These are phyloP conservation scores for Thaleichthys pacificus DNA, from an alignment of 2,797 vertebrate genomes.

Conservation along the genomic window DNA sequence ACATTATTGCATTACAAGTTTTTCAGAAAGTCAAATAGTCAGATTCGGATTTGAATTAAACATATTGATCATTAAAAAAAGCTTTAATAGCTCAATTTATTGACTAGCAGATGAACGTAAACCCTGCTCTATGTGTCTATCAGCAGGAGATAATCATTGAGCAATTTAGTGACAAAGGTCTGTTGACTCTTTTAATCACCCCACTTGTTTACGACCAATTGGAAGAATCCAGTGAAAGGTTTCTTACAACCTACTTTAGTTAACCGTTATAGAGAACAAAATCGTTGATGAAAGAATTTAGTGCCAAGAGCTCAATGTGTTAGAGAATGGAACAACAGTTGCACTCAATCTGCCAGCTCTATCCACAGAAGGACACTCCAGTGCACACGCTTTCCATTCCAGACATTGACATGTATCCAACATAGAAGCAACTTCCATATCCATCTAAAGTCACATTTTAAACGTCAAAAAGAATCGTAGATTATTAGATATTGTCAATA, in stretches of 20 bases:
- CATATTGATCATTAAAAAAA: neutral
- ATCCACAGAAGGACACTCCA: neutral
- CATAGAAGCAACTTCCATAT: neutral
- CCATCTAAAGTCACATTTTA: neutral
- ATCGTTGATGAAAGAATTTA: neutral
- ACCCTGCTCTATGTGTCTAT: neutral
- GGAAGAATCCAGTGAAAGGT: conserved; percentile 15
- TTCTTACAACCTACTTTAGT: conserved; percentile 17
- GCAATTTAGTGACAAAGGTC: conserved; percentile 9
- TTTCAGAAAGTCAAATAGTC: neutral
- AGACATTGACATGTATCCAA: neutral
- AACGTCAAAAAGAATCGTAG: neutral
- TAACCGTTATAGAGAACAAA: neutral
- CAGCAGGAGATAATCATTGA: conserved; percentile 9
- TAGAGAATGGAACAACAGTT: neutral
- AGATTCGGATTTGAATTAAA: neutral
- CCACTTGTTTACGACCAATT: conserved; percentile 2
- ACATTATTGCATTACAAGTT: neutral
- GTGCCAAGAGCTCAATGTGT: neutral
- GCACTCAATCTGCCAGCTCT: neutral
- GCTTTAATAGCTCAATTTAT: neutral
- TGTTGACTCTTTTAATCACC: conserved; percentile 9
- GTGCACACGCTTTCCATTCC: neutral
- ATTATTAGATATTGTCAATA: neutral
- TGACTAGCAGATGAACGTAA: neutral